Evolutionary conservation across 2,113 vertebrate species (phyloP).

Genomic region (Semicossyphus pulcher): DNA sequence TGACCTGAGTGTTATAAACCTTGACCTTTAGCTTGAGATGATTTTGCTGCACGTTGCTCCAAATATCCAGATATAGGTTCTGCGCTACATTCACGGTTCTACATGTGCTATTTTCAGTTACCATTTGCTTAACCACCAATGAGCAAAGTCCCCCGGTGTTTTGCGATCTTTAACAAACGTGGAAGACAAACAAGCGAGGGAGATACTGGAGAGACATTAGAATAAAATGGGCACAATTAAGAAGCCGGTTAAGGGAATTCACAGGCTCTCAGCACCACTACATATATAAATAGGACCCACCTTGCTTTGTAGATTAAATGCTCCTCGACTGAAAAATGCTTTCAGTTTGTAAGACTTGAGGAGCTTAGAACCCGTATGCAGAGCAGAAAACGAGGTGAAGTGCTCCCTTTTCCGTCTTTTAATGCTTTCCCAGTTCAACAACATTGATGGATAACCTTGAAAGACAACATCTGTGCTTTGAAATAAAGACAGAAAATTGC

Average conservation of each 20-base stretch:
- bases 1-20: too few species aligned
- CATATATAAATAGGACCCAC: background rate
- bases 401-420: background rate
- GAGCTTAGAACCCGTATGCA: background rate
- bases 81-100: too few species aligned
- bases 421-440: background rate
- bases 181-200: background rate
- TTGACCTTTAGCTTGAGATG: too few species aligned
- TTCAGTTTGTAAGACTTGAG: background rate
- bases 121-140: background rate
- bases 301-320: background rate
- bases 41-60: too few species aligned
- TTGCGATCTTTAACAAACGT: background rate
- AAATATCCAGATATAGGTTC: too few species aligned
- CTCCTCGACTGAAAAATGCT: background rate
- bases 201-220: background rate
- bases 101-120: background rate
- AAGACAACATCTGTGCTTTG: background rate
- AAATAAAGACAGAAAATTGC: background rate
- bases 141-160: background rate
- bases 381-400: background rate
- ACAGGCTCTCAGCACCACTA: background rate
- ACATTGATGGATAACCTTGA: conserved; percentile 2
- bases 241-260: background rate
- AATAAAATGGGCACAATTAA: conserved; percentile 3